A percentile compares a stretch with the other conserved stretches of the same genome.
phyloP scores from a whole-genome alignment of 2,888 invertebrate species.

The Ormia ochracea region DNA sequence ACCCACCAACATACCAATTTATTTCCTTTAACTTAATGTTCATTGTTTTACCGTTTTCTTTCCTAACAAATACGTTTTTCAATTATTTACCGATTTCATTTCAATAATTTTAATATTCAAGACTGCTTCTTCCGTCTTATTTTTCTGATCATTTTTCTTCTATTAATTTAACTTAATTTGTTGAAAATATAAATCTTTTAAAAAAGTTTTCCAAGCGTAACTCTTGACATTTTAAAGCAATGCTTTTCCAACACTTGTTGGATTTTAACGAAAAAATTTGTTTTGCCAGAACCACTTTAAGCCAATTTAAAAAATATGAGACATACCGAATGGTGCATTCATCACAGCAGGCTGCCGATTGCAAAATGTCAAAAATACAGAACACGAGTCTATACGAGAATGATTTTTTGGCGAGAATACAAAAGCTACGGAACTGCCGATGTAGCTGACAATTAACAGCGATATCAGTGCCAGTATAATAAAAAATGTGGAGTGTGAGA shows the following conservation, averaged over 20 bases:
- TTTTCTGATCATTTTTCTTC: not conserved
- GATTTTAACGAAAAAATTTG: not conserved
- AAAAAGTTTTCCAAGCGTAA: not conserved
- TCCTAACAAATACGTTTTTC: not conserved
- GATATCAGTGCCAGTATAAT: no score
- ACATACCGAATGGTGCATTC: no score
- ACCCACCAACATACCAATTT: not conserved
- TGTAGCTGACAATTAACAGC: no score
- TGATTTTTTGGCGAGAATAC: no score
- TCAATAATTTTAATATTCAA: slow-evolving; percentile 21
- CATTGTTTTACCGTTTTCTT: slow-evolving; percentile 3
- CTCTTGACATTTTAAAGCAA: not conserved
- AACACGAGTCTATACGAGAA: no score
- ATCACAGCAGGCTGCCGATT: no score
- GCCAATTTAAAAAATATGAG: no score
- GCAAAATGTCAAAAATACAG: no score
- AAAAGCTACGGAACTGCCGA: no score
- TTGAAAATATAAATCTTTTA: not conserved
- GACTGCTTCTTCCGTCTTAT: slow-evolving; percentile 2
- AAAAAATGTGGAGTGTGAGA: no score
- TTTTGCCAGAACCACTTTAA: no score
- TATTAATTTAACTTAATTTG: slow-evolving; percentile 16
- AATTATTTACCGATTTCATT: slow-evolving; percentile 17
- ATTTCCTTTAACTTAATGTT: slow-evolving; percentile 20
- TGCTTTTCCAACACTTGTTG: not conserved